These are phyloP conservation scores for Alcis repandata DNA, from an alignment of 2,888 invertebrate species.

Conservation along the genomic window DNA sequence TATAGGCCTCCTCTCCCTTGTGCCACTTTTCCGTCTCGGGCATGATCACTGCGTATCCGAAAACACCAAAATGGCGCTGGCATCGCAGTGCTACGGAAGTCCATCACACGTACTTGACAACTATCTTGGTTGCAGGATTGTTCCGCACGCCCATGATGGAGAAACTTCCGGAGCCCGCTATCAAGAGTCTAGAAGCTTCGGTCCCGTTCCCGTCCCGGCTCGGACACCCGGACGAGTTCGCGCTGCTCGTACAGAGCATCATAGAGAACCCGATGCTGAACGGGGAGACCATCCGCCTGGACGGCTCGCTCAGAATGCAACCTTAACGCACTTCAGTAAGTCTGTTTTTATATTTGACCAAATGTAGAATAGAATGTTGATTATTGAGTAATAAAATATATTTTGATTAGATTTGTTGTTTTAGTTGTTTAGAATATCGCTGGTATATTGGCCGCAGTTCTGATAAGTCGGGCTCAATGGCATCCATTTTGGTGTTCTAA, in stretches of 20 bases:
- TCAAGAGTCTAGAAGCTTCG: slow-evolving; percentile 75
- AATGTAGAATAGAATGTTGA: slow-evolving; percentile 16
- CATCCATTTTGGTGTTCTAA: no score
- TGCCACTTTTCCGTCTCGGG: no score
- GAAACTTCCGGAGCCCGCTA: slow-evolving; percentile 80
- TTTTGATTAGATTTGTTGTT: slow-evolving; percentile 29
- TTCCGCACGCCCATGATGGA: slow-evolving; percentile 86
- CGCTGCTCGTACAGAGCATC: slow-evolving; percentile 82
- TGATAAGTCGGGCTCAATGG: no score
- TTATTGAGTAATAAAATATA: slow-evolving; percentile 16
- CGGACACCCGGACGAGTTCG: slow-evolving; percentile 85
- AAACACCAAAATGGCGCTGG: no score
- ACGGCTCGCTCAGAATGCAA: slow-evolving; percentile 87
- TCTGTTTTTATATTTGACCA: slow-evolving; percentile 8
- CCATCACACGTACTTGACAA: no score
- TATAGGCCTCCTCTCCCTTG: no score
- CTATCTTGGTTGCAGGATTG: slow-evolving; percentile 69
- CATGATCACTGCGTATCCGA: no score
- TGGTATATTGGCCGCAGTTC: not conserved
- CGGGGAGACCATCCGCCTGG: slow-evolving; percentile 87
- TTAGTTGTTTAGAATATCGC: slow-evolving; percentile 23
- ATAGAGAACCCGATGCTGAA: slow-evolving; percentile 87
- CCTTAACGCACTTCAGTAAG: slow-evolving; percentile 58
- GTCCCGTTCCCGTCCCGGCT: slow-evolving; percentile 86
- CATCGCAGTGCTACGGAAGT: no score